Conservation (phyloP, 1,140 invertebrate genomes). For the Drosophila teissieri region DNA sequence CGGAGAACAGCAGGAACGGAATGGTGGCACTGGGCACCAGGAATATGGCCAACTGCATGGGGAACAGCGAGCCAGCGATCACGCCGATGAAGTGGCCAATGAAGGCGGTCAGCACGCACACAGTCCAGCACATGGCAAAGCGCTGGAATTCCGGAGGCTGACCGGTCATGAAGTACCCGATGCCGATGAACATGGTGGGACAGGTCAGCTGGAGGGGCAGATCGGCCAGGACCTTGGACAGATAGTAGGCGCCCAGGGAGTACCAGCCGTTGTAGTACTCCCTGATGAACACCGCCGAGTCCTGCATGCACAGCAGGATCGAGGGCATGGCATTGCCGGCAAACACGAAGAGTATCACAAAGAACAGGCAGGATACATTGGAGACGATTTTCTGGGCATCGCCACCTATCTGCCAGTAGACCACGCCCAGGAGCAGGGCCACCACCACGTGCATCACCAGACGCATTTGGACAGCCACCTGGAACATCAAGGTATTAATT, state of each 20-base stretch:
- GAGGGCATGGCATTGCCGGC: conserved; percentile 95
- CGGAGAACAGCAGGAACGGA: conserved; percentile 93
- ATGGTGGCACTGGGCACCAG: conserved; percentile 92
- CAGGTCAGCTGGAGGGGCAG: conserved; percentile 91
- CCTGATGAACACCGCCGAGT: conserved; percentile 93
- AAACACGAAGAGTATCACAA: conserved; percentile 93
- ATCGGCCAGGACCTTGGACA: conserved; percentile 94
- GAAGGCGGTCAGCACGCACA: conserved; percentile 90
- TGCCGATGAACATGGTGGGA: conserved; percentile 90
- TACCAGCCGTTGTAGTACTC: conserved; percentile 97
- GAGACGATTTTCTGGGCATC: conserved; percentile 91
- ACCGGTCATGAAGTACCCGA: conserved; percentile 92
- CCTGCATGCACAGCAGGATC: conserved; percentile 93
- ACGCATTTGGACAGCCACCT: conserved; percentile 91
- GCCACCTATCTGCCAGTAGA: conserved; percentile 92
- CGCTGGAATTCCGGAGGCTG: conserved; percentile 90
- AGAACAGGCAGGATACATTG: conserved; percentile 93
- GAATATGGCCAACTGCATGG: conserved; percentile 91
- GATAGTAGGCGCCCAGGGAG: conserved; percentile 91
- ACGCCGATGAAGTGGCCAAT: conserved; percentile 92
- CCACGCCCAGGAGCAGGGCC: conserved; percentile 91
- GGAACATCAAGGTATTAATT: conserved; percentile 2
- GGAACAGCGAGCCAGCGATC: conserved; percentile 89
- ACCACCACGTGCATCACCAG: conserved; percentile 90
- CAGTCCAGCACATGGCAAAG: conserved; percentile 88